Base-by-base conservation (phyloP, 2,888 invertebrate species). In the Anarsia innoxiella region DNA sequence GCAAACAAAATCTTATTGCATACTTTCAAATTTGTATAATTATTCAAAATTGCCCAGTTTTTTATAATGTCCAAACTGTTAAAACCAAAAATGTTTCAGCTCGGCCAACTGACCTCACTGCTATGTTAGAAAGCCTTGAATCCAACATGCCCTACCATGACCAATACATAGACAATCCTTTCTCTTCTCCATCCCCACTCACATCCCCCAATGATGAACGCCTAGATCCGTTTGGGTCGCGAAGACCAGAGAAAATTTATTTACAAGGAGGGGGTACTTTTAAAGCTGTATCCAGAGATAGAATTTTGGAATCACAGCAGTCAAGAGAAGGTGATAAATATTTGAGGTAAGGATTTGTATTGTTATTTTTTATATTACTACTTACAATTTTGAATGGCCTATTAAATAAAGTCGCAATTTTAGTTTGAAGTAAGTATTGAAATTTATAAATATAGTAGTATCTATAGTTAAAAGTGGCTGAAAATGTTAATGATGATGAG, bases 231-330 rank as follows among this genome's bases (percentile, higher is more conserved):
- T 85, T 84, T 16, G 59, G 70, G 0, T 51, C 70, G 2, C 51
- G 70, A 3, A 68, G 80, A 50, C 74, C 78, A 0, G 84, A 85
- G 45, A 86, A 83, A 45, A 71, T 86, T 42, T 86, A 85, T 40
- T 45, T 86, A 25, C 86, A 86, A 56, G 83, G 86, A 0, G 85
- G 85, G 25, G 85, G 86, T 0, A 85, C 83, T 0, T 86, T 86
- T 35, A 56, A 74, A 42, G 77, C 83, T 4, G 83, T 83, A 0
- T 77, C 83, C 0, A 70, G 84, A 23, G 85, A 85, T 37, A 74
- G 79, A 39, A 83, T 86, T 12, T 45, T 86, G 36, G 78, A 82
- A 31, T 63, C 77, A 0, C 83, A 84, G 41, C 75, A 75, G 38
- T 71, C 79, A 0, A 63, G 67, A 34, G 78, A 84, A 26, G 79